Percentiles rank a stretch among this genome's conserved stretches.
Conservation (phyloP, 2,888 invertebrate genomes). For the Chloroclysta siterata region DNA sequence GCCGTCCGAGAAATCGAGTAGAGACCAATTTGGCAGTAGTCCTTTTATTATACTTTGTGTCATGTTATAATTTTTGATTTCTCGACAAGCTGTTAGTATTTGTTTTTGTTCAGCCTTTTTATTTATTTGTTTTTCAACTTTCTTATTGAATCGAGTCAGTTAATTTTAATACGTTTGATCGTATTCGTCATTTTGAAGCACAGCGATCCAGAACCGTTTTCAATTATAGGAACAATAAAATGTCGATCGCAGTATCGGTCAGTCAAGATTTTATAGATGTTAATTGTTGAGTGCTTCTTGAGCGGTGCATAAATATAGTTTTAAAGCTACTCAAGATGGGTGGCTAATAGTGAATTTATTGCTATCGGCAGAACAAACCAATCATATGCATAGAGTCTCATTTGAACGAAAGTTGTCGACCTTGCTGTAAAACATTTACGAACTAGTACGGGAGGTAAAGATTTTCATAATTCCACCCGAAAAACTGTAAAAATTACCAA, state of each 20-base stretch:
- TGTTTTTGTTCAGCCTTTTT: not conserved
- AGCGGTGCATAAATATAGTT: conserved; percentile 59
- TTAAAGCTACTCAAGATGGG: conserved; percentile 63
- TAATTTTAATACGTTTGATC: not conserved
- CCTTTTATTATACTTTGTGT: conserved; percentile 1
- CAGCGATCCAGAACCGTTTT: conserved; percentile 51
- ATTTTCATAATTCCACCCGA: no score
- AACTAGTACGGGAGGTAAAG: no score
- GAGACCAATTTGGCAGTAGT: not conserved
- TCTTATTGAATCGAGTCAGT: not conserved
- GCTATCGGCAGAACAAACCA: conserved; percentile 59
- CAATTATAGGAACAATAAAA: conserved; percentile 65
- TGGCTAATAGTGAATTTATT: conserved; percentile 71
- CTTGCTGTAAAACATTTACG: not conserved
- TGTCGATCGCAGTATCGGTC: conserved; percentile 47
- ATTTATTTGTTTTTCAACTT: not conserved
- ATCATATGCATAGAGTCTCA: not conserved
- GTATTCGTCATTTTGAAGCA: not conserved
- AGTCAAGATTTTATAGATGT: conserved; percentile 69
- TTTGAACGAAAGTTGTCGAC: not conserved
- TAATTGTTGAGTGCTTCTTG: conserved; percentile 71
- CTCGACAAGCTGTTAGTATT: not conserved
- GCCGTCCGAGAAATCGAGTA: conserved; percentile 39
- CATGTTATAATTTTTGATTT: not conserved
- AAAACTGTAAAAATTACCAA: no score